Percentiles rank a stretch among this genome's conserved stretches.
Evolutionary conservation across 2,113 vertebrate species (phyloP).

Genomic region (Panthera uncia): DNA sequence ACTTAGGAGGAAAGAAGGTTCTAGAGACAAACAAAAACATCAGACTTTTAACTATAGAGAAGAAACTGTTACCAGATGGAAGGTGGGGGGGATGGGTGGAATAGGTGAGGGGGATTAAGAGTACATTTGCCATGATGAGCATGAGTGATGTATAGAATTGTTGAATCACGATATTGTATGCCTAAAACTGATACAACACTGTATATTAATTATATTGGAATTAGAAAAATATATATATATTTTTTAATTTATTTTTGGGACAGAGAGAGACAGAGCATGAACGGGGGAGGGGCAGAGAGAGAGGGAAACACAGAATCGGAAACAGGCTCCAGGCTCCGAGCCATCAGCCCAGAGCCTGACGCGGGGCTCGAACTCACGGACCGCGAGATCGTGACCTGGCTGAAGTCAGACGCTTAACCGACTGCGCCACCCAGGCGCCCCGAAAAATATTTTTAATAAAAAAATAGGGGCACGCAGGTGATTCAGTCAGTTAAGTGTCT

Average conservation of each 20-base stretch:
- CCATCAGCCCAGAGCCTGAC: too few species aligned
- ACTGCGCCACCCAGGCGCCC: too few species aligned
- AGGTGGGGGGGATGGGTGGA: background rate
- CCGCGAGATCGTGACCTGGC: too few species aligned
- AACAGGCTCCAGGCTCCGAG: too few species aligned
- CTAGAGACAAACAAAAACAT: background rate
- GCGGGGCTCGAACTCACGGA: too few species aligned
- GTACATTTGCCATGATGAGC: background rate
- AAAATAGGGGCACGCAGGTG: background rate
- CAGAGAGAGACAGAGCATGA: too few species aligned
- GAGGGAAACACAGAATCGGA: too few species aligned
- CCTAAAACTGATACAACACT: background rate
- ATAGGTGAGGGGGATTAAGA: background rate
- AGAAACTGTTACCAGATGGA: background rate
- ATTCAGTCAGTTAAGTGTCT: too few species aligned
- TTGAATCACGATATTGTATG: background rate
- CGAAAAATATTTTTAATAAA: background rate
- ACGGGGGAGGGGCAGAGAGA: too few species aligned
- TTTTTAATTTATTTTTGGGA: too few species aligned
- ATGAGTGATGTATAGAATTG: background rate
- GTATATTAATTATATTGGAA: background rate
- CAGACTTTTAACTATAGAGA: background rate
- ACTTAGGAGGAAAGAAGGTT: background rate
- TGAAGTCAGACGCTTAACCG: too few species aligned
- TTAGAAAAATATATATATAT: background rate